These are phyloP conservation scores for Nemotelus nigrinus DNA, from an alignment of 2,888 invertebrate genomes.

Conservation along the genomic window DNA sequence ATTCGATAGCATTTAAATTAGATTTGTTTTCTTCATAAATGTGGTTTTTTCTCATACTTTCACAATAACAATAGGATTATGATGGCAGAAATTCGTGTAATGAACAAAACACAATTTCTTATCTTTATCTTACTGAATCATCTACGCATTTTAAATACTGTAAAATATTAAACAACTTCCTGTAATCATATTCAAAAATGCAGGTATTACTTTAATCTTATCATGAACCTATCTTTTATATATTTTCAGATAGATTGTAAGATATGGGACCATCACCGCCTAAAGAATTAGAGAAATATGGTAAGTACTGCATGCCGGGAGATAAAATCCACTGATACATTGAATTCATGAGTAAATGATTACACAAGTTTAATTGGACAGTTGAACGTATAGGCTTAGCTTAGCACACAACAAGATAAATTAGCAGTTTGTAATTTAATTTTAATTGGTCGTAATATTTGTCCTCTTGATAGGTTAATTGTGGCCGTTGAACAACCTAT, in stretches of 20 bases:
- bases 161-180: not conserved
- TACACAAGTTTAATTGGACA: too few species aligned
- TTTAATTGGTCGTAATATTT: constrained; percentile 30
- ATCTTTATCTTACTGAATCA: too few species aligned
- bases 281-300: constrained; percentile 29
- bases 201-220: constrained; percentile 1
- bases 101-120: too few species aligned
- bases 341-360: too few species aligned
- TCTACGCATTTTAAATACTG: not conserved
- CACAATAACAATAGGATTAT: too few species aligned
- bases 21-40: too few species aligned
- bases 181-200: not conserved
- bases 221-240: constrained; percentile 18
- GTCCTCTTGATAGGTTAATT: constrained; percentile 19
- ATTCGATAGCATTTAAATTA: too few species aligned
- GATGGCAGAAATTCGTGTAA: too few species aligned
- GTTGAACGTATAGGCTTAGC: too few species aligned
- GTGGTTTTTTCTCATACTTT: too few species aligned
- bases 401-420: not conserved
- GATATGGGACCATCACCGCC: constrained; percentile 21
- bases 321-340: too few species aligned
- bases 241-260: constrained; percentile 19
- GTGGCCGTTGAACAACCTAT: not conserved
- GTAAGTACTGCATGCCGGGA: not conserved
- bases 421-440: constrained; percentile 8